Evolutionary conservation across 2,113 vertebrate species (phyloP).

Genomic region (Mastomys coucha): DNA sequence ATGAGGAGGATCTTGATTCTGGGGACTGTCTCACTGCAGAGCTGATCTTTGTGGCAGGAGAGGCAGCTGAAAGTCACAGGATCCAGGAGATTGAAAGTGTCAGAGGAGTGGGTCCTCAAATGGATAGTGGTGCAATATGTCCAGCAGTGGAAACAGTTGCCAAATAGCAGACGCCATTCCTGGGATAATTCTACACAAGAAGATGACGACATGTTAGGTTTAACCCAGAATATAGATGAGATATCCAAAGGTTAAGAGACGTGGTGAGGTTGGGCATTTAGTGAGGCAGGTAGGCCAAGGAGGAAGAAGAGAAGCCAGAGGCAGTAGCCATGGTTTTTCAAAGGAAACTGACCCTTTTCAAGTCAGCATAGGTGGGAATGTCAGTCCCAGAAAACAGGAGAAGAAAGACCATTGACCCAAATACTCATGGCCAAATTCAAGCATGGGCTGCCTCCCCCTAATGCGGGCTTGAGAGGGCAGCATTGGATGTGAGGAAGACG

Average conservation of each 20-base stretch:
- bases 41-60: not conserved
- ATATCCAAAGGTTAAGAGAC: not conserved
- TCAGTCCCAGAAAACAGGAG: not conserved
- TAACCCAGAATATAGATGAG: not conserved
- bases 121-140: not conserved
- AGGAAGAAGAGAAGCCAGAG: not conserved
- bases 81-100: too few relatives aligned
- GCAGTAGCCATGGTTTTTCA: rapidly evolving
- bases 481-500: not conserved
- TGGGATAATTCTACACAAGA: not conserved
- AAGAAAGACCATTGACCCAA: not conserved
- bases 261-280: too few relatives aligned
- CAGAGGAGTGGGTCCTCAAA: not conserved
- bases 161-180: not conserved
- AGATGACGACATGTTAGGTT: not conserved
- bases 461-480: not conserved
- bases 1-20: not conserved
- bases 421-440: not conserved
- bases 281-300: not conserved
- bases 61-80: not conserved
- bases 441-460: not conserved
- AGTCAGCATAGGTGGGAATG: not conserved
- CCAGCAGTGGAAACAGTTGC: not conserved
- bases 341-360: not conserved
- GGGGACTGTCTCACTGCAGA: not conserved